phyloP scores from a whole-genome alignment of 30 jellyfish, hydroid and myxozoan species.

The Pelagia noctiluca region DNA sequence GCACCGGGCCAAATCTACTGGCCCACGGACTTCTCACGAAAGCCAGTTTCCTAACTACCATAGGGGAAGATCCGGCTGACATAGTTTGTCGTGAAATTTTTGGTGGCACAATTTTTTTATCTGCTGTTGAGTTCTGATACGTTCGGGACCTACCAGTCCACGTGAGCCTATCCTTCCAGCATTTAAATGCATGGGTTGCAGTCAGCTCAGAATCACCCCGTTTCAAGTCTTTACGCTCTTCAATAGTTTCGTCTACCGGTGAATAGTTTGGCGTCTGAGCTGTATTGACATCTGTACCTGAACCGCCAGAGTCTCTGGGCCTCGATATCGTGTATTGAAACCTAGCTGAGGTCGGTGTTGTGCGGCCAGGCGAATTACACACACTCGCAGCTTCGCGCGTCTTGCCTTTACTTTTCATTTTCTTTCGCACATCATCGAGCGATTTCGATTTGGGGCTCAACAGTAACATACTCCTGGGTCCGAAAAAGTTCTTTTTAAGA shows the following conservation, averaged over 20 bases:
- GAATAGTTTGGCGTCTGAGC: not conserved
- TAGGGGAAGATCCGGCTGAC: constrained; percentile 2
- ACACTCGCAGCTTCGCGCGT: constrained; percentile 42
- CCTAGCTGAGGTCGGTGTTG: constrained; percentile 6
- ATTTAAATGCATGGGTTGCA: no score
- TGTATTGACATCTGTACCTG: not conserved
- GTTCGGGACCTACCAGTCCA: no score
- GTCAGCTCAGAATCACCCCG: no score
- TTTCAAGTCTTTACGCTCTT: no score
- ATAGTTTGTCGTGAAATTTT: no score
- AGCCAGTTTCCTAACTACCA: not conserved
- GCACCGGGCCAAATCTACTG: constrained; percentile 45
- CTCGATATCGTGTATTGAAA: constrained; percentile 22
- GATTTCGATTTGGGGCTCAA: constrained; percentile 30
- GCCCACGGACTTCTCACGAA: constrained; percentile 64
- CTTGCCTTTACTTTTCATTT: not conserved
- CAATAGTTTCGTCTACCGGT: no score
- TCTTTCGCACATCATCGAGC: constrained; percentile 27
- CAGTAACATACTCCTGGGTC: not conserved
- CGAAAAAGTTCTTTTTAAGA: no score
- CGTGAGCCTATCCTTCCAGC: no score
- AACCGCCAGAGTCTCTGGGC: constrained; percentile 16
- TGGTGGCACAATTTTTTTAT: no score
- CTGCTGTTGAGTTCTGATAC: no score
- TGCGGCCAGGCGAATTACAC: constrained; percentile 29